Percentiles rank a stretch among this genome's conserved stretches.
Evolutionary conservation across 2,797 vertebrate species (phyloP).

Genomic region (Parambassis ranga): DNA sequence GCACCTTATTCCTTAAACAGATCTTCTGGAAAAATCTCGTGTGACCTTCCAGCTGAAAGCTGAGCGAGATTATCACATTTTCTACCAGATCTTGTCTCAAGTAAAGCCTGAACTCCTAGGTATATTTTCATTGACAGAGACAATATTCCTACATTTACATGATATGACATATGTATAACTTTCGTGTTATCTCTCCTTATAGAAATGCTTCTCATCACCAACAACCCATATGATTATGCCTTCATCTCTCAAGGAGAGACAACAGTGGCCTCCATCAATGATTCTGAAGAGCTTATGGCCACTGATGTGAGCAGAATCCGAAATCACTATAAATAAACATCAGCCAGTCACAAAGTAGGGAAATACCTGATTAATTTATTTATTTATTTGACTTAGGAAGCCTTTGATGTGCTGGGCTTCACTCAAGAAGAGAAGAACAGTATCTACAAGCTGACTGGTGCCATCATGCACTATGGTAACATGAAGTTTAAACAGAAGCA

Average conservation of each 20-base stretch:
- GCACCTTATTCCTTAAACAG: constrained; percentile 72
- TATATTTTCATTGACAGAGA: no score
- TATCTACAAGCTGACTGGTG: constrained; percentile 88
- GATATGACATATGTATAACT: no score
- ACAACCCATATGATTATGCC: constrained; percentile 90
- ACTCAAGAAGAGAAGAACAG: constrained; percentile 87
- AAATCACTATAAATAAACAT: background rate
- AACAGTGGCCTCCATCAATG: constrained; percentile 88
- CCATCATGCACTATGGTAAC: constrained; percentile 93
- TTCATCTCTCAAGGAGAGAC: constrained; percentile 93
- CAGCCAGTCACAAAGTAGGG: background rate
- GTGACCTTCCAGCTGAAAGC: constrained; percentile 87
- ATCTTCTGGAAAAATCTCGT: constrained; percentile 89
- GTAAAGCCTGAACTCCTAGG: constrained; percentile 91
- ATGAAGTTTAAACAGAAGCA: constrained; percentile 93
- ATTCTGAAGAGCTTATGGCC: constrained; percentile 87
- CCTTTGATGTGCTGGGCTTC: constrained; percentile 92
- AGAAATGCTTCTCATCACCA: constrained; percentile 93
- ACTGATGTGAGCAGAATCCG: constrained; percentile 82
- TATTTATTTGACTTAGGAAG: constrained; percentile 62
- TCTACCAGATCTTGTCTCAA: constrained; percentile 92
- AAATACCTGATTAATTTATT: background rate
- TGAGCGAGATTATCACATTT: constrained; percentile 91
- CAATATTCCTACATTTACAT: no score
- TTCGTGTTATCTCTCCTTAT: no score